Evolutionary conservation across 2,113 vertebrate genomes (phyloP), one percentile per base, ranked within the genome.

Genomic region (Burhinus oedicnemus): DNA sequence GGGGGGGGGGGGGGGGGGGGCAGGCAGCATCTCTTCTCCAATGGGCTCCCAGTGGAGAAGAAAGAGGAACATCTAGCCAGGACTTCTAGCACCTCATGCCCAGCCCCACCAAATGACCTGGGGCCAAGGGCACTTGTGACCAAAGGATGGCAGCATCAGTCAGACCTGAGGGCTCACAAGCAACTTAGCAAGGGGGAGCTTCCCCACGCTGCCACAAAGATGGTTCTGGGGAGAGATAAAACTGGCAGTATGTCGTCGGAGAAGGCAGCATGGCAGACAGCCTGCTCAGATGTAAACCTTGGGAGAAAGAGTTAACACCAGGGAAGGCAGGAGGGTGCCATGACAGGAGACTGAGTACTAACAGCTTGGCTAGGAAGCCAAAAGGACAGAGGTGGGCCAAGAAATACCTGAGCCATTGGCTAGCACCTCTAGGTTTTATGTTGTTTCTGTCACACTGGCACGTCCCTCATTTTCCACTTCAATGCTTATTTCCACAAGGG

Each of bases 191-290:
- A 84, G 15, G 6, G 8, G 8, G 3, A 71, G 27, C 42, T 71
- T 68, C 66, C 55, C 36, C 10, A 30, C 3, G 3, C 10, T 49
- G 23, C 30, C 16, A 23, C 5, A 4, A 49, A 13, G 30, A n/a
- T 49, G 9, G 23, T 44, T 40, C 66, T 49, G 13, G 1, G 29
- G 29, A 57, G 26, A 57, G 20, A 57, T 57, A 65, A 0, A 0
- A 38, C 38, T 57, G 32, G 44, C 25, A 77, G 44, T 2, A 64
- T 10, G 23, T 60, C 44, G 36, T 81, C 45, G 38, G 54, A 91
- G 36, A 87, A 70, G 36, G 36, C 8, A 87, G 29, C 12, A 58
- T 3, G 1, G 36, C 10, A 68, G 38, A 89, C 8, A 17, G 40
- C 16, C 30, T 2, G 2, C 60, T 21, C 40, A 21, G 21, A 75